These are phyloP conservation scores for Polyergus mexicanus DNA, from an alignment of 1,140 invertebrate genomes.

Conservation along the genomic window DNA sequence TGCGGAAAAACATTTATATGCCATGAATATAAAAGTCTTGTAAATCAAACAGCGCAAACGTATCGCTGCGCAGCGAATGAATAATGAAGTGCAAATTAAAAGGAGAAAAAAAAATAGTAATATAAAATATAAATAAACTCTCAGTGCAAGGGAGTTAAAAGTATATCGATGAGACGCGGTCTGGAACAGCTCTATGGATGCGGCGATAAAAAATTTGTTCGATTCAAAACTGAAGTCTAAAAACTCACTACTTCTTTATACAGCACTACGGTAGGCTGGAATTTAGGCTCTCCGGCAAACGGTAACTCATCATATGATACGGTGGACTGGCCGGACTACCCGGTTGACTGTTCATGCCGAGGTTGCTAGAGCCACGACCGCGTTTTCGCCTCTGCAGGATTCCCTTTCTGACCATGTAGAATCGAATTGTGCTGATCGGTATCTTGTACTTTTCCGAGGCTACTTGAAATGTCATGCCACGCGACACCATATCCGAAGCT, in stretches of 20 bases:
- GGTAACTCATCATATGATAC: slow-evolving; percentile 92
- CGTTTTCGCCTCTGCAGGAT: slow-evolving; percentile 92
- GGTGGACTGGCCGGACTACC: slow-evolving; percentile 89
- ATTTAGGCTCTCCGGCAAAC: slow-evolving; percentile 88
- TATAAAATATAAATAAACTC: slow-evolving; percentile 38
- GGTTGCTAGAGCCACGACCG: slow-evolving; percentile 87
- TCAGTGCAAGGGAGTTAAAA: slow-evolving; percentile 49
- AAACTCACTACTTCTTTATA: slow-evolving; percentile 80
- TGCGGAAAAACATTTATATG: slow-evolving; percentile 48
- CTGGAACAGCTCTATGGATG: slow-evolving; percentile 79
- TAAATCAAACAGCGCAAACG: slow-evolving; percentile 29
- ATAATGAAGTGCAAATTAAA: slow-evolving; percentile 25
- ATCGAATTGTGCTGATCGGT: slow-evolving; percentile 93
- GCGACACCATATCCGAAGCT: slow-evolving; percentile 92
- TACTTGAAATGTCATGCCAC: slow-evolving; percentile 93
- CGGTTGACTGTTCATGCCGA: slow-evolving; percentile 84
- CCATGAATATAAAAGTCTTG: slow-evolving; percentile 62
- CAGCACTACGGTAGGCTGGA: slow-evolving; percentile 86
- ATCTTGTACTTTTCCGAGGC: slow-evolving; percentile 94
- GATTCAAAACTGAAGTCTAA: slow-evolving; percentile 79
- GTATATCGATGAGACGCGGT: slow-evolving; percentile 65
- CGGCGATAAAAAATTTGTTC: slow-evolving; percentile 78
- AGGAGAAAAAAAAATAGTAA: slow-evolving; percentile 19
- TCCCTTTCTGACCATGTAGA: slow-evolving; percentile 94
- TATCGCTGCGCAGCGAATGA: neutral